These are phyloP conservation scores for Pammene aurita DNA, from an alignment of 2,888 invertebrate genomes.

Conservation along the genomic window DNA sequence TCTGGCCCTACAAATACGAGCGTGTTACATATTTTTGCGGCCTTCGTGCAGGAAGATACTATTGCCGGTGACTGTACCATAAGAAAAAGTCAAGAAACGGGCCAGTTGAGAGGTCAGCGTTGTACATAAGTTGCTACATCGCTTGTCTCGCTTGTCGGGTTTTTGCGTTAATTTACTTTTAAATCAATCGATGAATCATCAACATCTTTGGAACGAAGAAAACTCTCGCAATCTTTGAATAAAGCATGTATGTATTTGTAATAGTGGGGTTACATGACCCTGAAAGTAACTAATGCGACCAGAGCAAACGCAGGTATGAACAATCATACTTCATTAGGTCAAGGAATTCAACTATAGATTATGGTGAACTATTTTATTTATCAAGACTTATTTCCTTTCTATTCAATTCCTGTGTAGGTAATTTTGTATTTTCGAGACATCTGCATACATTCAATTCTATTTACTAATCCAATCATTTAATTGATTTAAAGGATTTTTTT, in stretches of 20 bases:
- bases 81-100: not conserved
- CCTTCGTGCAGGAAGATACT: no score
- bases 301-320: constrained; percentile 45
- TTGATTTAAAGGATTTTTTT: not conserved
- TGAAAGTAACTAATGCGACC: constrained; percentile 32
- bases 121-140: not conserved
- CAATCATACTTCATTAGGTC: constrained; percentile 68
- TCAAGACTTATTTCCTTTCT: constrained; percentile 57
- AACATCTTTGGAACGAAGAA: not conserved
- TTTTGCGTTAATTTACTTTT: not conserved
- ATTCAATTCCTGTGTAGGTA: constrained; percentile 43
- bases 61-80: no score
- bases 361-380: constrained; percentile 53
- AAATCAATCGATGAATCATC: not conserved
- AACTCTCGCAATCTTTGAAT: not conserved
- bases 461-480: not conserved
- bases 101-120: no score
- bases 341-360: constrained; percentile 66
- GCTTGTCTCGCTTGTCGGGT: not conserved
- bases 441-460: not conserved
- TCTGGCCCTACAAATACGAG: no score
- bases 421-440: not conserved
- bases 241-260: not conserved
- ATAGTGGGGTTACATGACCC: constrained; percentile 8
- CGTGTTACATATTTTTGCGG: no score